Conservation (phyloP, 1,140 invertebrate species). For the Drosophila takahashii region DNA sequence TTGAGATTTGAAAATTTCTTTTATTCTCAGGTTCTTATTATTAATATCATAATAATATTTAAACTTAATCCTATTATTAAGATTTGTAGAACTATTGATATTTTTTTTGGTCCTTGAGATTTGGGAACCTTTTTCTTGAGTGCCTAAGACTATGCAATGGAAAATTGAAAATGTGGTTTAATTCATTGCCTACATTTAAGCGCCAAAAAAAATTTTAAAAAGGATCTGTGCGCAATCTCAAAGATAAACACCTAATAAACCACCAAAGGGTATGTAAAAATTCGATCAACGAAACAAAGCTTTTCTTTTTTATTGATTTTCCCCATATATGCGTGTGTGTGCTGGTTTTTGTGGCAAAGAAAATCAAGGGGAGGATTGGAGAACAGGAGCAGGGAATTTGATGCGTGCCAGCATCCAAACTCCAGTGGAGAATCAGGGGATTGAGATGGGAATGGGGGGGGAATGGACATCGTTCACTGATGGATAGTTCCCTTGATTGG, state of each 20-base stretch:
- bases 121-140: not conserved
- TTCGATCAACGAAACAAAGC: not conserved
- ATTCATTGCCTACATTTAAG: slow-evolving; percentile 1
- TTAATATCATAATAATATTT: not conserved
- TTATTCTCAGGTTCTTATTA: not conserved
- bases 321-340: slow-evolving; percentile 29
- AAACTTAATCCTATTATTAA: no score
- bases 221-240: not conserved
- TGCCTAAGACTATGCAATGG: not conserved
- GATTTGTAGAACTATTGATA: not conserved
- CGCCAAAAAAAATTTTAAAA: not conserved
- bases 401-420: slow-evolving; percentile 57
- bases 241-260: not conserved
- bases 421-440: no score
- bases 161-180: not conserved
- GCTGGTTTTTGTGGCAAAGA: not conserved
- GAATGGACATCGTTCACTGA: slow-evolving; percentile 21
- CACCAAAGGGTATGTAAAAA: not conserved
- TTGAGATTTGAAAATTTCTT: no score
- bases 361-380: not conserved
- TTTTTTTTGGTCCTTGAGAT: not conserved
- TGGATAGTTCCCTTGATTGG: slow-evolving; percentile 55
- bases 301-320: slow-evolving; percentile 45
- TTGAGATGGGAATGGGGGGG: not conserved
- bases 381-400: slow-evolving; percentile 36